These are phyloP conservation scores for Drosophila orena DNA, from an alignment of 1,140 invertebrate species.

Conservation along the genomic window DNA sequence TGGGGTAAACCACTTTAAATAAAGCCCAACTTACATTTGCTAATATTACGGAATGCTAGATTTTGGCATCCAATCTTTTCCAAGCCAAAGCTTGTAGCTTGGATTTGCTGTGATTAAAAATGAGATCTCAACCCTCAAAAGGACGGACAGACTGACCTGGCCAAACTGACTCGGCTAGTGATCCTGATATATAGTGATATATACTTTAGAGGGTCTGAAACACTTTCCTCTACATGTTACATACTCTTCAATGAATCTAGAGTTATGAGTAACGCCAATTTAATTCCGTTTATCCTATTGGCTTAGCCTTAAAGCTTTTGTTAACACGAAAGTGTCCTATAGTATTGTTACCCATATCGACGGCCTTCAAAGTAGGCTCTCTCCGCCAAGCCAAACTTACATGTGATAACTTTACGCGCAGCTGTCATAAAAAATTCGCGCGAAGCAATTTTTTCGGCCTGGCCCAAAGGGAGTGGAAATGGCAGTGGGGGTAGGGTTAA, in stretches of 20 bases:
- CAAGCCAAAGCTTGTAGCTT: too few relatives aligned
- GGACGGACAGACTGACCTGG: too few relatives aligned
- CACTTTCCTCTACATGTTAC: too few relatives aligned
- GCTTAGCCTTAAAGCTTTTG: not conserved
- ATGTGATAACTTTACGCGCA: slow-evolving; percentile 51
- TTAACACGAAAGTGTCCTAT: not conserved
- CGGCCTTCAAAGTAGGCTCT: slow-evolving; percentile 1
- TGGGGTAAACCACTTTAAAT: not conserved
- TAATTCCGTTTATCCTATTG: not conserved
- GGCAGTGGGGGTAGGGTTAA: slow-evolving; percentile 15
- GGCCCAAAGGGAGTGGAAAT: slow-evolving; percentile 15
- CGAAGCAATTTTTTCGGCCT: slow-evolving; percentile 21
- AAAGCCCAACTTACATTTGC: not conserved
- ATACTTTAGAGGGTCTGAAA: too few relatives aligned
- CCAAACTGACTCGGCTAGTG: too few relatives aligned
- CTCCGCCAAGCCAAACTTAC: slow-evolving; percentile 47
- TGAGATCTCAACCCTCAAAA: too few relatives aligned
- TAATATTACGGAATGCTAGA: not conserved
- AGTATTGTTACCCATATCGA: slow-evolving; percentile 9
- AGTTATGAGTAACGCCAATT: too few relatives aligned
- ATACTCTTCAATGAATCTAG: too few relatives aligned
- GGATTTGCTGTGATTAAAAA: too few relatives aligned
- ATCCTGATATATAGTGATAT: too few relatives aligned
- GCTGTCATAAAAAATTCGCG: slow-evolving; percentile 73
- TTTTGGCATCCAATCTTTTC: not conserved